Evolutionary conservation across 1,140 invertebrate genomes (phyloP), one percentile per base, ranked within the genome.

Genomic region (Popillia japonica): DNA sequence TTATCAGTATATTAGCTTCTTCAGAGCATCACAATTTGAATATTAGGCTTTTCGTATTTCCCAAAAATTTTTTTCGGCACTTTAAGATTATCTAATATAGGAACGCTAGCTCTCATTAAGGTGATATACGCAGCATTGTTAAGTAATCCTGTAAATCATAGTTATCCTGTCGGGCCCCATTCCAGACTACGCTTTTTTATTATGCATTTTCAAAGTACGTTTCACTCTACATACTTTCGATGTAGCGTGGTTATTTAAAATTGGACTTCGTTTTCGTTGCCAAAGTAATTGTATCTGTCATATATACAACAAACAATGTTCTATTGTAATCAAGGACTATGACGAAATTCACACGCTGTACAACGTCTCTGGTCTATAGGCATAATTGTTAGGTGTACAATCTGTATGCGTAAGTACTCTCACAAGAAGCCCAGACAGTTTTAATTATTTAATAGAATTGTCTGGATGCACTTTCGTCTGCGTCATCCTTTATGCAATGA

Each of bases 401-500:
- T 10, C 11, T 68, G 14, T 68, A 22, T 27, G 22, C 61, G 22
- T 27, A 68, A 23, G 27, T 23, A 68, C 23, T 68, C 22, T 22
- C 22, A 68, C 20, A 34, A 68, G 61, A 68, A 27, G 22, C 4
- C 61, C 61, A 68, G 61, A 68, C 61, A 68, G 22, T 22, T 68
- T 68, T 68, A 68, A 68, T 68, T 27, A 68, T 68, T 68, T 68
- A 68, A 68, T 68, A 68, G 22, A 22, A 27, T 68, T 68, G 61
- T 68, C 61, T 68, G 61, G 61, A 68, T 22, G 61, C 61, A 68
- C 7, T 68, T 27, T 68, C 27, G 22, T 68, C 61, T 27, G 61
- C 61, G 22, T 11, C 61, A 23, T 6, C 27, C 14, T 55, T 55
- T 55, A 55, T 55, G 17, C 9, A 68, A 68, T 34, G 22, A 68